Percentiles rank a stretch among this genome's conserved stretches.
Conservation (phyloP, 2,113 vertebrate species). For the Bufo gargarizans region DNA sequence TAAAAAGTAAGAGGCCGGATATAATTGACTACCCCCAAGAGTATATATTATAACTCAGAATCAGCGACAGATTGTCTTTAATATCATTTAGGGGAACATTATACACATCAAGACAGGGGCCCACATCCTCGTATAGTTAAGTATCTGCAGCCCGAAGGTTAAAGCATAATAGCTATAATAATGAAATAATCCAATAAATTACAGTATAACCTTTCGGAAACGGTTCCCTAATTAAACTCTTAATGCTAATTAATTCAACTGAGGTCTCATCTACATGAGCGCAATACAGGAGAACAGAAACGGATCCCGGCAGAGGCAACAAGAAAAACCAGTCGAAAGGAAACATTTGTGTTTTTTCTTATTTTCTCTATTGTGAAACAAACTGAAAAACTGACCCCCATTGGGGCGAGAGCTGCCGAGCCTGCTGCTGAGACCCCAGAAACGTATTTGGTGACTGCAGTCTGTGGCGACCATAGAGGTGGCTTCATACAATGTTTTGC, state of each 20-base stretch:
- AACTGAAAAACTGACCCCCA: too few relatives aligned
- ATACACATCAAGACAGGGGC: neutral
- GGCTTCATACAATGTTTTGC: too few relatives aligned
- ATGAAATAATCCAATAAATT: constrained; percentile 16
- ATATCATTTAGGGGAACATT: neutral
- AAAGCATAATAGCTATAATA: neutral
- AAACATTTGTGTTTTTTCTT: neutral
- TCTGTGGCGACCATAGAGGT: too few relatives aligned
- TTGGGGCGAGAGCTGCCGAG: too few relatives aligned
- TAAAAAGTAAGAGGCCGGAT: neutral
- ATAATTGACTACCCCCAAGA: neutral
- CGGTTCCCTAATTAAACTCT: neutral
- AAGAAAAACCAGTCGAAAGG: neutral
- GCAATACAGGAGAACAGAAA: neutral
- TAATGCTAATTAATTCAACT: constrained; percentile 12
- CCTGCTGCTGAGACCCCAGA: too few relatives aligned
- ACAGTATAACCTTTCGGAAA: constrained; percentile 1
- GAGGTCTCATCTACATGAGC: constrained; percentile 7
- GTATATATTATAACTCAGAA: neutral
- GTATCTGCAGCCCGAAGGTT: constrained; percentile 2
- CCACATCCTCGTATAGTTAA: neutral
- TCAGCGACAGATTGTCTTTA: neutral
- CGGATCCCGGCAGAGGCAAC: neutral
- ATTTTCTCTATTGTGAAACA: too few relatives aligned
- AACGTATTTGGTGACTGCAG: too few relatives aligned